These are phyloP conservation scores for Brachypalpus laphriformis DNA, from an alignment of 2,888 invertebrate genomes.

Conservation along the genomic window DNA sequence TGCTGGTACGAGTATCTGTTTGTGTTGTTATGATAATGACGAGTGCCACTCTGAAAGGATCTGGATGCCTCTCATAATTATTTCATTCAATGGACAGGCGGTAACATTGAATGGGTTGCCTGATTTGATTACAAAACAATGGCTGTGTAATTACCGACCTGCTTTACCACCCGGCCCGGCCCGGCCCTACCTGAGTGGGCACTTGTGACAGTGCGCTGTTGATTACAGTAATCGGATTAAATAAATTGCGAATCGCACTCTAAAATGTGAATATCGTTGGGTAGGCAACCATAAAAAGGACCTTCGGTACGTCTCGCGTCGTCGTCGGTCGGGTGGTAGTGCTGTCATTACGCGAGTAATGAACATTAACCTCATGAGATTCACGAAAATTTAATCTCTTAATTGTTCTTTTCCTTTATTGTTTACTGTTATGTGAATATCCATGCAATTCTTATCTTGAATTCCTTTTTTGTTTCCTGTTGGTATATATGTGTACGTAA, in stretches of 20 bases:
- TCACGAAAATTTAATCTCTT: slow-evolving; percentile 73
- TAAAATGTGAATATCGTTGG: slow-evolving; percentile 64
- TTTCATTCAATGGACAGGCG: slow-evolving; percentile 57
- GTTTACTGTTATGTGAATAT: slow-evolving; percentile 68
- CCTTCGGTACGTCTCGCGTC: too few species aligned
- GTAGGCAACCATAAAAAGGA: slow-evolving; percentile 10
- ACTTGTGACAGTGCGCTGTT: slow-evolving; percentile 60
- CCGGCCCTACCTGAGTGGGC: slow-evolving; percentile 36
- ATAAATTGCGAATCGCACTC: slow-evolving; percentile 71
- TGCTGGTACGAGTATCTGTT: neutral
- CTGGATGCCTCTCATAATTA: slow-evolving; percentile 59
- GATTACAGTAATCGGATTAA: slow-evolving; percentile 73
- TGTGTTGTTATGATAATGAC: slow-evolving; percentile 50
- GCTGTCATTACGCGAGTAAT: slow-evolving; percentile 66
- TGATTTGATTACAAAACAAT: slow-evolving; percentile 73
- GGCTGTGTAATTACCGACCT: slow-evolving; percentile 56
- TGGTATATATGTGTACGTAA: neutral
- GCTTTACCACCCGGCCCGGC: neutral
- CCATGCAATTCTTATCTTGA: slow-evolving; percentile 69
- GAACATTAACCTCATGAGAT: slow-evolving; percentile 71
- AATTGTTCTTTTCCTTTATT: slow-evolving; percentile 72
- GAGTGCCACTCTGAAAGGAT: slow-evolving; percentile 50
- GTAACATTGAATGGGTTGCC: slow-evolving; percentile 54
- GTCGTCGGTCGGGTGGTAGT: neutral
- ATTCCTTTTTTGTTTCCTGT: slow-evolving; percentile 28